These are phyloP conservation scores for Lagorchestes hirsutus DNA, from an alignment of 2,797 vertebrate species.

Conservation along the genomic window DNA sequence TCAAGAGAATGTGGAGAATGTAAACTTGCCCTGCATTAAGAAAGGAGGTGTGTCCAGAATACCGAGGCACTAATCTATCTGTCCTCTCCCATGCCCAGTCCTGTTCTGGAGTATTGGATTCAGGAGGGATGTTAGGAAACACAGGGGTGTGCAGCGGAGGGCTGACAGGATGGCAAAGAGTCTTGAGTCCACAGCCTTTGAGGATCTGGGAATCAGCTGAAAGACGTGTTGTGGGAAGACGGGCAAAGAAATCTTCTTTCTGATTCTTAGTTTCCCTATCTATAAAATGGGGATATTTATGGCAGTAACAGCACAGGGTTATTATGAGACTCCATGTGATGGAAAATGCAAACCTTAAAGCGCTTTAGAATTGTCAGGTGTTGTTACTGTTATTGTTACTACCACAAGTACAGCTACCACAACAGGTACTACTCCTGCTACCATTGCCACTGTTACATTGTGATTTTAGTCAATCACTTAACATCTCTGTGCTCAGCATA, in stretches of 20 bases:
- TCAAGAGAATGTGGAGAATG: background rate
- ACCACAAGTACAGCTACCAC: too few species aligned
- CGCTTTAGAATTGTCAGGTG: background rate
- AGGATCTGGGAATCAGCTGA: background rate
- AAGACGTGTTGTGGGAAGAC: background rate
- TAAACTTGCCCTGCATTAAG: background rate
- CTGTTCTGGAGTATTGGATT: background rate
- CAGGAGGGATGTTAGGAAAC: background rate
- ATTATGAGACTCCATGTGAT: background rate
- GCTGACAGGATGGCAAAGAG: background rate
- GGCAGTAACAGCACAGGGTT: background rate
- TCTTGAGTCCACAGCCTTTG: background rate
- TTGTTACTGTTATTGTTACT: too few species aligned
- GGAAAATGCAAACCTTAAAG: background rate
- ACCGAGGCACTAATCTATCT: background rate
- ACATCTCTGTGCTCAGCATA: background rate
- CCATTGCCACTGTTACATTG: background rate
- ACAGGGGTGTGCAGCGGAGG: background rate
- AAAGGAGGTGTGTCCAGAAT: background rate
- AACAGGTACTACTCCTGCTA: background rate
- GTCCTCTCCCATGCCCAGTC: background rate
- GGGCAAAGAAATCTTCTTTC: background rate
- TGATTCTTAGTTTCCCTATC: background rate
- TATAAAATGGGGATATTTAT: background rate
- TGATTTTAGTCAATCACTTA: background rate